Percentiles rank a stretch among this genome's conserved stretches.
Conservation (phyloP, 2,113 vertebrate species). For the Pedetes capensis region DNA sequence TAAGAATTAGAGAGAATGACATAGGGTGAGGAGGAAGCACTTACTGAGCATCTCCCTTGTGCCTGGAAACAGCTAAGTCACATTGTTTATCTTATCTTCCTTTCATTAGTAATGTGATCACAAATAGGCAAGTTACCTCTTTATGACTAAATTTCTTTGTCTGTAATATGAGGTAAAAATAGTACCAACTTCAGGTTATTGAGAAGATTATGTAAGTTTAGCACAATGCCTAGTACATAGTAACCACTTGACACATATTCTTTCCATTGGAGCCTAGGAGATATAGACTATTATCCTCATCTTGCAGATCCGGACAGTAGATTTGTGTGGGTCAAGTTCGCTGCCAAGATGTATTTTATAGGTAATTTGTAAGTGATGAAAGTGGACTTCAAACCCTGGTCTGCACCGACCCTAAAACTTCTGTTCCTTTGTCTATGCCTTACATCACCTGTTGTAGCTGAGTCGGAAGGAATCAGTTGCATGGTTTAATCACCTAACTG, state of each 20-base stretch:
- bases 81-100: background rate
- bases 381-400: background rate
- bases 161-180: background rate
- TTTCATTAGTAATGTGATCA: background rate
- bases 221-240: background rate
- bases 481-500: background rate
- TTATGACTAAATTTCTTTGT: background rate
- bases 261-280: background rate
- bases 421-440: background rate
- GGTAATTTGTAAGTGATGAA: background rate
- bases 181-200: background rate
- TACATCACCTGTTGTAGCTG: background rate
- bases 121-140: background rate
- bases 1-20: background rate
- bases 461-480: background rate
- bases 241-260: background rate
- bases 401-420: background rate
- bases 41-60: background rate
- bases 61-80: background rate
- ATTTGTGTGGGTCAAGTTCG: background rate
- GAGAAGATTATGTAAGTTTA: background rate
- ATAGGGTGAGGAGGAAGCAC: background rate
- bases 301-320: background rate
- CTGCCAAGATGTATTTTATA: background rate
- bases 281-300: background rate